These are phyloP conservation scores for Crax fasciolata DNA, from an alignment of 2,797 vertebrate species.

Conservation along the genomic window DNA sequence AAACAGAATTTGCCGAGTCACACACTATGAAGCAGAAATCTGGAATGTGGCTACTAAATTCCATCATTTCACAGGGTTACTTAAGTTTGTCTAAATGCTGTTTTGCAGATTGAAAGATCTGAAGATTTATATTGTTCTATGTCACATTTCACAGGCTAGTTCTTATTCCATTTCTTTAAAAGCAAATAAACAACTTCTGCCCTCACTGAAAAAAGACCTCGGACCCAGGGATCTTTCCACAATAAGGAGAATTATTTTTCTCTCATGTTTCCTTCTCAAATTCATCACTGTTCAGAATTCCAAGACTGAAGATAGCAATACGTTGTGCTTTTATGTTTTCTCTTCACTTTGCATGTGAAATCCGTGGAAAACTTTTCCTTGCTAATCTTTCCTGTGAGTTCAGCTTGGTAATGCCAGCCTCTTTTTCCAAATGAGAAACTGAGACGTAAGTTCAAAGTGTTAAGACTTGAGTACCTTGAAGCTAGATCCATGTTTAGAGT, in stretches of 20 bases:
- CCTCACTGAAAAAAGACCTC: not conserved
- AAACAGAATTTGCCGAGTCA: not conserved
- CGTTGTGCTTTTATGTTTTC: accelerated
- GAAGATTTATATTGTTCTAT: not conserved
- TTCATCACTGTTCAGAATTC: not conserved
- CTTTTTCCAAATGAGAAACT: not conserved
- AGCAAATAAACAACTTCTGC: not conserved
- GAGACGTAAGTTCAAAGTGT: not conserved
- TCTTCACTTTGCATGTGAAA: not conserved
- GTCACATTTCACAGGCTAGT: not conserved
- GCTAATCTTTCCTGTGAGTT: not conserved
- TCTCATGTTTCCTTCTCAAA: not conserved
- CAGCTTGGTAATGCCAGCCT: not conserved
- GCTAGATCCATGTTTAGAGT: not conserved
- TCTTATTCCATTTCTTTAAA: not conserved
- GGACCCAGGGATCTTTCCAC: not conserved
- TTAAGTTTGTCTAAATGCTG: not conserved
- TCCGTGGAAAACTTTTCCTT: not conserved
- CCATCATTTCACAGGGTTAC: not conserved
- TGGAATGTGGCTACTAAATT: not conserved
- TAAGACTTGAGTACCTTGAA: not conserved
- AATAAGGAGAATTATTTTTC: not conserved
- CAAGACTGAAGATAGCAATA: not conserved
- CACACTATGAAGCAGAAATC: not conserved
- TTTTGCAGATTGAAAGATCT: not conserved